Conservation (phyloP, 2,113 vertebrate species). For the Ardeotis arabs region DNA sequence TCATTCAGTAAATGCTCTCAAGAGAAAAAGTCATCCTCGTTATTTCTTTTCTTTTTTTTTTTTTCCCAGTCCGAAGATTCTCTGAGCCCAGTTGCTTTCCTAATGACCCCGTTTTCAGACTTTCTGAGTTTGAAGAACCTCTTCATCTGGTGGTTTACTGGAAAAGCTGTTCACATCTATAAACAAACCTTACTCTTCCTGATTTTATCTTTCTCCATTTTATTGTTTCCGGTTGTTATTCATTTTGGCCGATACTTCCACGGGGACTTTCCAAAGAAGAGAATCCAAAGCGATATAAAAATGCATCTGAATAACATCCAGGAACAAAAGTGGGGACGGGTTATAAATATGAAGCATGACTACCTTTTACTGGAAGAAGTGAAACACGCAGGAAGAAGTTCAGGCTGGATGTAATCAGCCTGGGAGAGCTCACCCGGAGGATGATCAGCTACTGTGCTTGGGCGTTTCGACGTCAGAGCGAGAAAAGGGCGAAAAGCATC, state of each 20-base stretch:
- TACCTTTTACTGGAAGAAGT: conserved; percentile 59
- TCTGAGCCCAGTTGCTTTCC: background rate
- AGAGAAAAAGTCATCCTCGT: background rate
- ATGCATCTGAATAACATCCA: conserved; percentile 19
- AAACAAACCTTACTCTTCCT: conserved; percentile 43
- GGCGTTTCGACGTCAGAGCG: rapidly evolving
- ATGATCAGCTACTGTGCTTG: background rate
- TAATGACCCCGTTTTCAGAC: background rate
- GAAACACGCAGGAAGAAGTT: background rate
- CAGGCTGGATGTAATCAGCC: background rate
- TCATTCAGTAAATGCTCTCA: background rate
- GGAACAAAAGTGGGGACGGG: background rate
- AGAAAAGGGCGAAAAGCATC: background rate
- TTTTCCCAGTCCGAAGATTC: background rate
- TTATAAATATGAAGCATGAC: background rate
- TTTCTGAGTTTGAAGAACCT: background rate
- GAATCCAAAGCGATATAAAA: background rate
- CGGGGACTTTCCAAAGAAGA: conserved; percentile 71
- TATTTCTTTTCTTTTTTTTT: background rate
- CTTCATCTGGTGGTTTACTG: conserved; percentile 52
- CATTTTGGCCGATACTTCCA: background rate
- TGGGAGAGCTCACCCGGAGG: background rate
- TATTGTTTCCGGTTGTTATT: conserved; percentile 62
- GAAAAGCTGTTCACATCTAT: conserved; percentile 43
- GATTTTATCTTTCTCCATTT: conserved; percentile 54